A percentile compares a stretch with the other conserved stretches of the same genome.
Evolutionary conservation across 2,797 vertebrate species (phyloP).

Genomic region (Ambastaia sidthimunki): DNA sequence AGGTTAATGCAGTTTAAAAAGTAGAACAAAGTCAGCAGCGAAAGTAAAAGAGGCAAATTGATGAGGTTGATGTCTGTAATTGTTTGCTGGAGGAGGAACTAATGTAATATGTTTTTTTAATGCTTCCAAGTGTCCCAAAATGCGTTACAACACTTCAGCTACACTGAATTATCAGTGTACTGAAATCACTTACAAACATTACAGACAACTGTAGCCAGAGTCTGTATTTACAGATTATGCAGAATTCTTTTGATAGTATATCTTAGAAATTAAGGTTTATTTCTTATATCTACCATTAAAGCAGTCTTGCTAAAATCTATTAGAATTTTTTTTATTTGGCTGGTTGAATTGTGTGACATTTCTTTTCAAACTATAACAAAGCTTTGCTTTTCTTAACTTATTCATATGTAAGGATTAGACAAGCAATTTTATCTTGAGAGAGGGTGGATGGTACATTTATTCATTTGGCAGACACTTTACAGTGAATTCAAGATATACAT

Average conservation of each 20-base stretch:
- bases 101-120: conserved; percentile 3
- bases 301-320: neutral
- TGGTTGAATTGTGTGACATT: neutral
- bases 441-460: neutral
- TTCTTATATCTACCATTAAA: neutral
- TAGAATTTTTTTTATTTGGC: neutral
- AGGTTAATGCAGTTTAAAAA: conserved; percentile 6
- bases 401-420: neutral
- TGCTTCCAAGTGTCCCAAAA: conserved; percentile 11
- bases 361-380: neutral
- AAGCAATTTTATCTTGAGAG: neutral
- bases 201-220: neutral
- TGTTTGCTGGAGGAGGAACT: neutral
- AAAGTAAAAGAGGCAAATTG: conserved; percentile 9
- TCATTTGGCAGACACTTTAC: too few species aligned
- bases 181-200: conserved; percentile 6
- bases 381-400: neutral
- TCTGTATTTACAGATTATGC: neutral
- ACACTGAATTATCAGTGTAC: neutral
- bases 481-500: too few species aligned
- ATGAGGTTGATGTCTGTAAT: neutral
- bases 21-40: neutral
- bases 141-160: neutral
- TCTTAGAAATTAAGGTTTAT: neutral
- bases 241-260: neutral